These are phyloP conservation scores for Fopius arisanus DNA, from an alignment of 1,140 invertebrate genomes.

Conservation along the genomic window DNA sequence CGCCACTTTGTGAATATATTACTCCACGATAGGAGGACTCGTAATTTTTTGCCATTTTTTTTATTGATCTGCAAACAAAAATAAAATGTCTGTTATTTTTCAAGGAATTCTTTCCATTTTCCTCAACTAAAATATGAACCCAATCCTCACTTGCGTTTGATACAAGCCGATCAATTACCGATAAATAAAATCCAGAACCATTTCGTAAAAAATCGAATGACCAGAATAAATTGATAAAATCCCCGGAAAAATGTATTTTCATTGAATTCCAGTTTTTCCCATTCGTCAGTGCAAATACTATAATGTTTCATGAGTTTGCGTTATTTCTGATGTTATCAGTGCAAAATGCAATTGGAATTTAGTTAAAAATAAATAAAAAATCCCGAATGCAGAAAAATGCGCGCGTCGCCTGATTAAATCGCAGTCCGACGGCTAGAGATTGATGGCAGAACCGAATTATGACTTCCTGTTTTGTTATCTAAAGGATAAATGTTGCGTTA, in stretches of 20 bases:
- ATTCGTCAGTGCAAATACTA: background rate
- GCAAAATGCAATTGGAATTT: slow-evolving; percentile 11
- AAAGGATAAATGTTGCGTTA: background rate
- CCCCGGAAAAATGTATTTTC: too few relatives aligned
- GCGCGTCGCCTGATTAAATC: slow-evolving; percentile 34
- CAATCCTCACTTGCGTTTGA: too few relatives aligned
- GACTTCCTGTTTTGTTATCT: slow-evolving; percentile 43
- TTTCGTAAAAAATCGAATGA: too few relatives aligned
- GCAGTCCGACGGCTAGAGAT: slow-evolving; percentile 44
- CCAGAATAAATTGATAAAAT: too few relatives aligned
- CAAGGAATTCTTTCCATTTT: too few relatives aligned
- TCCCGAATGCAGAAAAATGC: background rate
- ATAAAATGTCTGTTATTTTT: too few relatives aligned
- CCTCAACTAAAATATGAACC: too few relatives aligned
- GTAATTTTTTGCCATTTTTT: slow-evolving; percentile 20
- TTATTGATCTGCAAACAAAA: background rate
- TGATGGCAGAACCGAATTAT: slow-evolving; percentile 47
- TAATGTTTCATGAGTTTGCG: background rate
- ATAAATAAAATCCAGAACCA: too few relatives aligned
- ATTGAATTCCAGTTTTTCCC: background rate
- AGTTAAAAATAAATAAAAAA: slow-evolving; percentile 22
- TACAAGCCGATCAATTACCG: too few relatives aligned
- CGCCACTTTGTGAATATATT: slow-evolving; percentile 49
- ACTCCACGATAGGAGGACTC: slow-evolving; percentile 38
- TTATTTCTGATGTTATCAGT: background rate